Evolutionary conservation across 2,113 vertebrate genomes (phyloP), one percentile per base, ranked within the genome.

Genomic region (Thunnus thynnus): DNA sequence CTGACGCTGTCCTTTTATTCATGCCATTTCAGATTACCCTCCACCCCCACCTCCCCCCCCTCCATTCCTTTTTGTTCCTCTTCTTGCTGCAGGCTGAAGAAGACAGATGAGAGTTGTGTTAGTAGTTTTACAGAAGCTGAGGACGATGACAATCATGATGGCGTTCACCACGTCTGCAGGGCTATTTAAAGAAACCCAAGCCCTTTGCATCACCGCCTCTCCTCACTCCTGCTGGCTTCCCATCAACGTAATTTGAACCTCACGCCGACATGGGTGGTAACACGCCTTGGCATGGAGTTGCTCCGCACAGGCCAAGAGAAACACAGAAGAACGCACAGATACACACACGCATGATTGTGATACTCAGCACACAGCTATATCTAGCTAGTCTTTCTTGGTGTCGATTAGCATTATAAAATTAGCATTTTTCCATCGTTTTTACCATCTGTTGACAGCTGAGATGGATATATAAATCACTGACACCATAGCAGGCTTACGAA

Each of bases 121-220:
- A 14, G 55, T 57, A 52, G 47, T 61, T 83, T 62, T 52, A 78
- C 56, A 76, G 60, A 61, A 76, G 85, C 73, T 7, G 78, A 85
- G 32, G 74, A 89, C 20, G 74, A 78, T 58, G 85, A 86, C 63
- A 18, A 57, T 5, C 2, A 36, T 1, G 61, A 56, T 2, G 55
- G 48, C 16, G 14, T 22, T 80, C 63, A 10, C 48, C 68, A 1
- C 8, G 56, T 83, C 78, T 87, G 72, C 60, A n/a, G 32, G 17
- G 64, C 76, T 86, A 79, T 87, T 82, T 87, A 66, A 78, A 78
- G 91, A 85, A 82, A 84, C 41, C 62, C 75, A n/a, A 73, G 55
- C 44, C 74, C 55, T 41, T 61, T 63, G 69, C 63, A 74, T 82
- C 84, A 20, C n/a, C 18, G n/a, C 58, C 63, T 75, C 79, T 30